These are phyloP conservation scores for Rhyacichthys aspro DNA, from an alignment of 2,797 vertebrate genomes.

Conservation along the genomic window DNA sequence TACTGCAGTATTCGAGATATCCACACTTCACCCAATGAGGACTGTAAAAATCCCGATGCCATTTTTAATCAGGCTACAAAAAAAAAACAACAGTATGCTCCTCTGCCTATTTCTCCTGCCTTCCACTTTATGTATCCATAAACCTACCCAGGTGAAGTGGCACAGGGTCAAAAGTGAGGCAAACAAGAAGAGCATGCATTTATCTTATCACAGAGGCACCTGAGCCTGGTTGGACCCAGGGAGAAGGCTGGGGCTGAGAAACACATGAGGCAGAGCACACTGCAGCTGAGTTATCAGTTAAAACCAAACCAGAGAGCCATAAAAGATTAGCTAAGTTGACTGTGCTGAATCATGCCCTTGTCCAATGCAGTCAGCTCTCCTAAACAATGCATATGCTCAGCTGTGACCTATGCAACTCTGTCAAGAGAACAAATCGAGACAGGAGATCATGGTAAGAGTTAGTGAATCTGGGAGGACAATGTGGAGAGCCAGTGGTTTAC, in stretches of 20 bases:
- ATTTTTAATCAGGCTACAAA: slow-evolving; percentile 30
- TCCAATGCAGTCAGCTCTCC: neutral
- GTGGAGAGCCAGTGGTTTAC: neutral
- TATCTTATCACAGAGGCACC: slow-evolving; percentile 57
- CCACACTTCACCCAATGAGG: slow-evolving; percentile 58
- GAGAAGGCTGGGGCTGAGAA: slow-evolving; percentile 5
- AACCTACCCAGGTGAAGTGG: slow-evolving; percentile 26
- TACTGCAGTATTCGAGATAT: slow-evolving; percentile 62
- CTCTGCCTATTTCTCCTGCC: slow-evolving; percentile 5
- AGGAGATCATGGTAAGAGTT: slow-evolving; percentile 1
- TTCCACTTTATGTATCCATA: slow-evolving; percentile 39
- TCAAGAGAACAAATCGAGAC: neutral
- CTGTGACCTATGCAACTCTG: slow-evolving; percentile 12
- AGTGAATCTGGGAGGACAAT: neutral
- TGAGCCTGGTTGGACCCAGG: slow-evolving; percentile 14
- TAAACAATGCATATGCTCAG: slow-evolving; percentile 9
- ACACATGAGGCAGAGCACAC: slow-evolving; percentile 8
- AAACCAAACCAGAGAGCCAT: slow-evolving; percentile 58
- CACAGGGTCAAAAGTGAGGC: slow-evolving; percentile 46
- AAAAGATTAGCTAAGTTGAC: slow-evolving; percentile 60
- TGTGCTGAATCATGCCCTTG: slow-evolving; percentile 57
- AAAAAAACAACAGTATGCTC: slow-evolving; percentile 1
- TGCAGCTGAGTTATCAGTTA: slow-evolving; percentile 56
- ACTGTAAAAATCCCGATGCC: slow-evolving; percentile 59
- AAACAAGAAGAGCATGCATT: slow-evolving; percentile 39